phyloP scores from a whole-genome alignment of 2,888 invertebrate species.

The Rhyacophila evoluta region DNA sequence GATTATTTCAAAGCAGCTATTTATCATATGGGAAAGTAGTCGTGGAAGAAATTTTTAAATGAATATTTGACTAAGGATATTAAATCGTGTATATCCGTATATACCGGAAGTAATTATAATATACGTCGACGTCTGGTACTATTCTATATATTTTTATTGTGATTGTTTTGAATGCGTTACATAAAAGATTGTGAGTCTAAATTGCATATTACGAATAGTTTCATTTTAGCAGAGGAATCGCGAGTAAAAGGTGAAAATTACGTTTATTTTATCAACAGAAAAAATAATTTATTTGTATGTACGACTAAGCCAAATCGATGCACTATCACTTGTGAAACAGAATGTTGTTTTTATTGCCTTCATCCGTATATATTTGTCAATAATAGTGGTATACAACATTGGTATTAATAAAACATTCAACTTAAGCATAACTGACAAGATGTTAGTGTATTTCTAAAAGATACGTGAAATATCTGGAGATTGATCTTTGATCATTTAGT shows the following conservation, averaged over 20 bases:
- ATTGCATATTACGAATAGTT: neutral
- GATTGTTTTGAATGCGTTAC: neutral
- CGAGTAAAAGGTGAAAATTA: conserved; percentile 13
- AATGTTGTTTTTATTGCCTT: no score
- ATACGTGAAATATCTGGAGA: no score
- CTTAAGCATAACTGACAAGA: no score
- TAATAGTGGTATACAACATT: no score
- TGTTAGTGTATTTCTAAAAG: no score
- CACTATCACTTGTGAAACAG: no score
- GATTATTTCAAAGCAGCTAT: no score
- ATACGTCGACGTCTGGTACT: neutral
- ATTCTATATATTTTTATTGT: neutral
- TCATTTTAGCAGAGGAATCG: neutral
- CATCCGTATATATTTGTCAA: no score
- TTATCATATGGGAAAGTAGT: no score
- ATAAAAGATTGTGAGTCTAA: neutral
- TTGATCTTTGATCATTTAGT: no score
- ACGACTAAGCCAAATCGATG: no score
- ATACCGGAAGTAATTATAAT: neutral
- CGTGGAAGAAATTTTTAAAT: neutral
- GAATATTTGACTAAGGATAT: neutral
- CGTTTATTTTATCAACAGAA: neutral
- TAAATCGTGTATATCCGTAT: neutral
- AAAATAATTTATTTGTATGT: conserved; percentile 20
- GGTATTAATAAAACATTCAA: no score